These are phyloP conservation scores for Fopius arisanus DNA, from an alignment of 1,140 invertebrate genomes.

Conservation along the genomic window DNA sequence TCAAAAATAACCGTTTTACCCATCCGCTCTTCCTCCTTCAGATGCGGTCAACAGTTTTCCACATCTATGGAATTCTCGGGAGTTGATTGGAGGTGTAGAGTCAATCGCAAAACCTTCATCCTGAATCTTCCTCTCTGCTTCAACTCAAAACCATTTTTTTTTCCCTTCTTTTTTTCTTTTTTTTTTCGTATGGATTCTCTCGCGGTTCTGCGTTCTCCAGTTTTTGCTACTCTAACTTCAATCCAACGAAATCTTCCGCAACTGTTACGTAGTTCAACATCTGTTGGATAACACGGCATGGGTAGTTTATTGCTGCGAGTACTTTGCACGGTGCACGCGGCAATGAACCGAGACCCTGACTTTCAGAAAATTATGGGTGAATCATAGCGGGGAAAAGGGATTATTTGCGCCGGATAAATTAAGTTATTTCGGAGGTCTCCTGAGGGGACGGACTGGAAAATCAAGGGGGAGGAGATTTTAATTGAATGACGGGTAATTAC, in stretches of 20 bases:
- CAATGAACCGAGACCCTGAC: neutral
- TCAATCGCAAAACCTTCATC: neutral
- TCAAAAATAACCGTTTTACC: slow-evolving; percentile 35
- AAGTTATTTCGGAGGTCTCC: neutral
- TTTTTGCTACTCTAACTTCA: neutral
- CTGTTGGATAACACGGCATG: slow-evolving; percentile 2
- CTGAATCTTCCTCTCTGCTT: neutral
- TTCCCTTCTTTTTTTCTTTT: no score
- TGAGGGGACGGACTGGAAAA: no score
- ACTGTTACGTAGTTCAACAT: slow-evolving; percentile 9
- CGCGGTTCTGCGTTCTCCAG: neutral
- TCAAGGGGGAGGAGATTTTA: no score
- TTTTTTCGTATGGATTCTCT: neutral
- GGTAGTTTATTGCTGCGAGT: neutral
- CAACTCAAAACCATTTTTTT: slow-evolving; percentile 7
- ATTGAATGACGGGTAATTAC: no score
- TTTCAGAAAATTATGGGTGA: slow-evolving; percentile 1
- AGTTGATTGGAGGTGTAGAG: neutral
- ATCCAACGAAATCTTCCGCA: slow-evolving; percentile 5
- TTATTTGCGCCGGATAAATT: neutral
- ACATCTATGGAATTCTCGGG: neutral
- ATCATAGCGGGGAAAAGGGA: neutral
- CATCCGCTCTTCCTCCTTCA: neutral
- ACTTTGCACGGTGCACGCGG: neutral
- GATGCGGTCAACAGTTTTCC: slow-evolving; percentile 4